A percentile compares a stretch with the other conserved stretches of the same genome.
These are phyloP conservation scores for Eremobia ochroleuca DNA, from an alignment of 2,888 invertebrate genomes.

Conservation along the genomic window DNA sequence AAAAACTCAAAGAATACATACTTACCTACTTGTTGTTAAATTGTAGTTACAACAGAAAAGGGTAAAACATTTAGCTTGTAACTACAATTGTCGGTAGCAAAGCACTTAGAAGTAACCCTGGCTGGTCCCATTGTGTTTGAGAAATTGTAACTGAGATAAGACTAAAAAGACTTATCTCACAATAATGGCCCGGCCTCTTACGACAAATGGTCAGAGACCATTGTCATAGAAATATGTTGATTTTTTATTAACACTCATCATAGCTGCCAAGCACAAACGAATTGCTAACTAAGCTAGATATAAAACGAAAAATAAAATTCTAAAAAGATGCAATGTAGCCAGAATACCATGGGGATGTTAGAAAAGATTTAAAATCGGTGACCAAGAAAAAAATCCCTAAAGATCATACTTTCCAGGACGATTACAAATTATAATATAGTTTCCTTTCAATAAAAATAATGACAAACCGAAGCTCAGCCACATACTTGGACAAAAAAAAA, in stretches of 20 bases:
- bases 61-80: conserved; percentile 43
- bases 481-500: neutral
- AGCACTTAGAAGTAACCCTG: conserved; percentile 74
- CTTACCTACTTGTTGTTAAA: conserved; percentile 20
- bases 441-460: neutral
- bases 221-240: conserved; percentile 60
- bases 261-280: neutral
- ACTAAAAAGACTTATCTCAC: conserved; percentile 66
- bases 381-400: neutral
- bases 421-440: neutral
- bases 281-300: neutral
- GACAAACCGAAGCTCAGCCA: neutral
- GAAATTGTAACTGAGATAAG: conserved; percentile 79
- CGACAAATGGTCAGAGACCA: conserved; percentile 70
- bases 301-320: neutral
- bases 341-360: neutral
- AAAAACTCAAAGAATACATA: conserved; percentile 36
- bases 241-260: conserved; percentile 55
- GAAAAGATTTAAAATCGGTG: neutral
- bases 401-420: neutral
- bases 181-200: conserved; percentile 68
- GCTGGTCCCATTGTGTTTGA: conserved; percentile 75
- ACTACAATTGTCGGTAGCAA: conserved; percentile 73
- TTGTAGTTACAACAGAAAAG: conserved; percentile 49
- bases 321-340: neutral